phyloP scores from a whole-genome alignment of 1,140 invertebrate species.

The Lordiphosa collinella region DNA sequence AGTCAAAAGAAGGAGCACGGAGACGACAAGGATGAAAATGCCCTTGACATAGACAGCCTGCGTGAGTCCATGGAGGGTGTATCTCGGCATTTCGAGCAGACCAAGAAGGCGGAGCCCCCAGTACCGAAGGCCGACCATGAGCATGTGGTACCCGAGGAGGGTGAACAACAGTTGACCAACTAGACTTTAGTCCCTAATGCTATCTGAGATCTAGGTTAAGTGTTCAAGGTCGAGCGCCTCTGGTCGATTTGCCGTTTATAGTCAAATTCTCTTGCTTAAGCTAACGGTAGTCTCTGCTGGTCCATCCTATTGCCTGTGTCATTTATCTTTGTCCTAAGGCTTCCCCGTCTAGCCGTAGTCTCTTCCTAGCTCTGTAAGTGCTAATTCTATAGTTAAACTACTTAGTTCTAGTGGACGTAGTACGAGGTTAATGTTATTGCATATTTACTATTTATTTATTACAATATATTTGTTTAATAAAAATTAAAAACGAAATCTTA shows the following conservation, averaged over 20 bases:
- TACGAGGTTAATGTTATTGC: constrained; percentile 39
- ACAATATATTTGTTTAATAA: constrained; percentile 18
- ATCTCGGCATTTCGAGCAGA: constrained; percentile 50
- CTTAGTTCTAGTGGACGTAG: constrained; percentile 23
- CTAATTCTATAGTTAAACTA: constrained; percentile 46
- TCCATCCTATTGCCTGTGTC: constrained; percentile 26
- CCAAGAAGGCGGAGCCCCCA: constrained; percentile 38
- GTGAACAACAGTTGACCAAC: constrained; percentile 57
- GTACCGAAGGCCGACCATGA: constrained; percentile 55
- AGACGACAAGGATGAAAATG: constrained; percentile 59
- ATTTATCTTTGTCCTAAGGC: constrained; percentile 15
- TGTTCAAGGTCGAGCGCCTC: constrained; percentile 66
- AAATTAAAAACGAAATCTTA: not conserved
- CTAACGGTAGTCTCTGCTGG: constrained; percentile 45
- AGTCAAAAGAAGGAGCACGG: constrained; percentile 49
- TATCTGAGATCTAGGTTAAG: constrained; percentile 71
- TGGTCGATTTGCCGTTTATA: constrained; percentile 66
- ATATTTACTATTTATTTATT: constrained; percentile 66
- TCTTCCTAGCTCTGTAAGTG: constrained; percentile 38
- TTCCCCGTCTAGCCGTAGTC: constrained; percentile 38
- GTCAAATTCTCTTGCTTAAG: constrained; percentile 57
- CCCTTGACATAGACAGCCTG: constrained; percentile 59
- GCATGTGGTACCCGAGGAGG: constrained; percentile 48
- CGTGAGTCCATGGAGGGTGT: constrained; percentile 71
- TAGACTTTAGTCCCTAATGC: constrained; percentile 44